Percentiles rank a stretch among this genome's conserved stretches.
These are phyloP conservation scores for Drosophila aff. DNA, from an alignment of 1,140 invertebrate species.

Conservation along the genomic window DNA sequence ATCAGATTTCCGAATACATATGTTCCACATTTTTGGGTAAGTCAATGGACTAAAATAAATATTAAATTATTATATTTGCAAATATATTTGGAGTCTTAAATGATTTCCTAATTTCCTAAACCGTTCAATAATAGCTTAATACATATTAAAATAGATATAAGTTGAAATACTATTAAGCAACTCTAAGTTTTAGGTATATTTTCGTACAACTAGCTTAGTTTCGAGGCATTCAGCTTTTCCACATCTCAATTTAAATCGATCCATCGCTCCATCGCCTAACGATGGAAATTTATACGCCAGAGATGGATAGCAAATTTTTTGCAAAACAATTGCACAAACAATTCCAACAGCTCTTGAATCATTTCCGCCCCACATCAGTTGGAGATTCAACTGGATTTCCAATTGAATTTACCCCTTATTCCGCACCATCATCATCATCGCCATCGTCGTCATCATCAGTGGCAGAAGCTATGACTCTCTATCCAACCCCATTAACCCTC, in stretches of 20 bases:
- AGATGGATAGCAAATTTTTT: conserved; percentile 31
- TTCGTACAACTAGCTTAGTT: not conserved
- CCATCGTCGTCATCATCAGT: conserved; percentile 21
- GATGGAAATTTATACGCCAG: conserved; percentile 19
- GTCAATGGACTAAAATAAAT: conserved; percentile 69
- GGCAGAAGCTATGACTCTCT: conserved; percentile 23
- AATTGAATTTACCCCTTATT: conserved; percentile 24
- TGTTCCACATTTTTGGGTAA: conserved; percentile 99
- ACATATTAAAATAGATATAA: no score
- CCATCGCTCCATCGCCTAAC: not conserved
- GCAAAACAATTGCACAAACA: conserved; percentile 41
- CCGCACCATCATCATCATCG: conserved; percentile 13
- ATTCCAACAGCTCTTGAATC: conserved; percentile 28
- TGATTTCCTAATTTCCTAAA: no score
- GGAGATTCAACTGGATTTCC: conserved; percentile 23
- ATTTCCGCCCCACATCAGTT: conserved; percentile 13
- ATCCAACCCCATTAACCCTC: not conserved
- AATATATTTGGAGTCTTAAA: no score
- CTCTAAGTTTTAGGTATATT: not conserved
- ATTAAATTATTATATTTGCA: no score
- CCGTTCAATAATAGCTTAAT: not conserved
- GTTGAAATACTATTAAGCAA: not conserved
- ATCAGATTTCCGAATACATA: conserved; percentile 99
- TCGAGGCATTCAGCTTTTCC: not conserved
- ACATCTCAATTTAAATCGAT: conserved; percentile 7